These are phyloP conservation scores for Hydractinia symbiolongicarpus DNA, from an alignment of 30 jellyfish, hydroid and myxozoan genomes.

Conservation along the genomic window DNA sequence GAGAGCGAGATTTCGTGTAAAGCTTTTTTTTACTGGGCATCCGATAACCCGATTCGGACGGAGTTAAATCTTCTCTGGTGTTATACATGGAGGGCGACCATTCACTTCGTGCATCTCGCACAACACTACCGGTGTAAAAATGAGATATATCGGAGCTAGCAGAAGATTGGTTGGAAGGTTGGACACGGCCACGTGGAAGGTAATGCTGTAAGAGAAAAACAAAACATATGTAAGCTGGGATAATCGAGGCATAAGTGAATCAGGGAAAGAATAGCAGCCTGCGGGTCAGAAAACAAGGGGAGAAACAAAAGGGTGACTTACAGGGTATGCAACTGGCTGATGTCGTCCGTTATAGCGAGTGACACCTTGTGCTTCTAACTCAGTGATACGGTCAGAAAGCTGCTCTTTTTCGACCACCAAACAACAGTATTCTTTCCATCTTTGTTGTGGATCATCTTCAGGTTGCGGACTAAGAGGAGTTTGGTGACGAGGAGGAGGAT, in stretches of 20 bases:
- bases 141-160: background rate
- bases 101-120: background rate
- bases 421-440: constrained; percentile 44
- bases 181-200: background rate
- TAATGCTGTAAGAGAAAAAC: background rate
- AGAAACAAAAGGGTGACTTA: background rate
- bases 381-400: constrained; percentile 44
- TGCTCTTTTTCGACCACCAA: constrained; percentile 31
- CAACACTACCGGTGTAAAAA: background rate
- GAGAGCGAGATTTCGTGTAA: no score
- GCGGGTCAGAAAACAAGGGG: background rate
- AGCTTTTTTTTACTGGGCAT: no score
- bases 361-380: constrained; percentile 42
- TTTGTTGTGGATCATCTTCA: constrained; percentile 25
- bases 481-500: background rate
- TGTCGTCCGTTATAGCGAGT: constrained; percentile 27
- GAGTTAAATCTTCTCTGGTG: background rate
- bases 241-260: background rate
- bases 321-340: background rate
- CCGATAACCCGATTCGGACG: background rate
- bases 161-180: background rate
- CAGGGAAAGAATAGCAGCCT: background rate
- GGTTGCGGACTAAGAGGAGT: background rate
- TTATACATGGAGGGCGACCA: background rate
- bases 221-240: background rate